Conservation (phyloP, 2,113 vertebrate species). For the Lepus europaeus region DNA sequence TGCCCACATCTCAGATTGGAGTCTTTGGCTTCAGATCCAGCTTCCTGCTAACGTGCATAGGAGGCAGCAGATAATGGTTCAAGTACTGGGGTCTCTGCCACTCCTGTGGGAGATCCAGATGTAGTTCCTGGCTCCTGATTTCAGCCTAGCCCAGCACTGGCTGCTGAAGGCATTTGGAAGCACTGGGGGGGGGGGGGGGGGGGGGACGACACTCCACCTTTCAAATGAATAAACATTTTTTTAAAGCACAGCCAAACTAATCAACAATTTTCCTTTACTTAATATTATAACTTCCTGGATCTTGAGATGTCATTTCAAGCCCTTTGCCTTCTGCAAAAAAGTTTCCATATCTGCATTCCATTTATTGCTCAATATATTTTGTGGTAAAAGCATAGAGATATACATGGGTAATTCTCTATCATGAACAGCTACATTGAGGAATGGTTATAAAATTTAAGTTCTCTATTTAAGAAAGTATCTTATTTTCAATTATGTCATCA, state of each 20-base stretch:
- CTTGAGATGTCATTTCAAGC: constrained; percentile 60
- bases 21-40: too few relatives aligned
- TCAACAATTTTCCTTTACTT: constrained; percentile 74
- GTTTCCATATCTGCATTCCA: constrained; percentile 41
- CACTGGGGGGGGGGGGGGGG: too few relatives aligned
- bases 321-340: constrained; percentile 11
- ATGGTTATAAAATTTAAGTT: constrained; percentile 64
- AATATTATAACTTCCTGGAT: constrained; percentile 57
- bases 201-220: too few relatives aligned
- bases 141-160: too few relatives aligned
- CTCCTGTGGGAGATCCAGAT: too few relatives aligned
- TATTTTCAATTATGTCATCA: constrained; percentile 33
- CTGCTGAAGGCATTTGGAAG: too few relatives aligned
- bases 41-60: too few relatives aligned
- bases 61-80: too few relatives aligned
- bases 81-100: too few relatives aligned
- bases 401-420: constrained; percentile 65
- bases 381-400: constrained; percentile 74
- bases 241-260: neutral
- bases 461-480: constrained; percentile 21
- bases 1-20: too few relatives aligned
- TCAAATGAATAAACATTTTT: too few relatives aligned
- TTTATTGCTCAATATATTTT: constrained; percentile 74
- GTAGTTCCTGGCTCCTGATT: too few relatives aligned
- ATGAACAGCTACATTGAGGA: constrained; percentile 66